These are phyloP conservation scores for Vulpes vulpes DNA, from an alignment of 2,113 vertebrate genomes.

Conservation along the genomic window DNA sequence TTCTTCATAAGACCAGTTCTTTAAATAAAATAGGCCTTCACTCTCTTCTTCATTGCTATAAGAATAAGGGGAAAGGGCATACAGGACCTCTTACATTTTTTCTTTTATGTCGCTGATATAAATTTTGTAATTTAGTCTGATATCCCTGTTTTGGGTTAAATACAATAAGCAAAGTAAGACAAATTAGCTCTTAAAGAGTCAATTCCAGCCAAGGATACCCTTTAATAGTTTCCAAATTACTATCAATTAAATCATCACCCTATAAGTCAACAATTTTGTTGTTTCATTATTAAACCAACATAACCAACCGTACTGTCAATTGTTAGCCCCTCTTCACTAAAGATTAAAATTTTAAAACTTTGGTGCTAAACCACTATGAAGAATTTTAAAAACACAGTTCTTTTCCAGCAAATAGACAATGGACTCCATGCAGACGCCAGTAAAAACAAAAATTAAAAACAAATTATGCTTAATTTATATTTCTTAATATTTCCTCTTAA, in stretches of 20 bases:
- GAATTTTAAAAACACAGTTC: constrained; percentile 65
- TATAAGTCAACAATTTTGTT: constrained; percentile 44
- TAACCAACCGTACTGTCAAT: not conserved
- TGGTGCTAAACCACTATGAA: not conserved
- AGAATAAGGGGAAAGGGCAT: not conserved
- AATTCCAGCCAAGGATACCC: not conserved
- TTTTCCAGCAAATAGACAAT: constrained; percentile 66
- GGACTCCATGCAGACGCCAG: constrained; percentile 42
- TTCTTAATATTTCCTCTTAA: constrained; percentile 78
- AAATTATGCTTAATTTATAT: constrained; percentile 75
- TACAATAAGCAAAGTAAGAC: not conserved
- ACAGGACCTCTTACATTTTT: not conserved
- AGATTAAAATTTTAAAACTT: constrained; percentile 38
- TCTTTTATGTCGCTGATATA: not conserved
- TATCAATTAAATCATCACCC: not conserved
- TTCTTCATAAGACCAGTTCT: not conserved
- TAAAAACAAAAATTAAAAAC: constrained; percentile 69
- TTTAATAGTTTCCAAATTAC: not conserved
- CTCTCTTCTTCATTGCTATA: not conserved
- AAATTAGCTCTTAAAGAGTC: not conserved
- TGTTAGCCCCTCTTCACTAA: not conserved
- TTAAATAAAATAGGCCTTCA: not conserved
- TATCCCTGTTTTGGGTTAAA: not conserved
- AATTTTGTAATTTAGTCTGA: not conserved
- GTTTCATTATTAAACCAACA: constrained; percentile 42